Conservation (phyloP, 2,797 vertebrate genomes). For the Arrhamphus sclerolepis region DNA sequence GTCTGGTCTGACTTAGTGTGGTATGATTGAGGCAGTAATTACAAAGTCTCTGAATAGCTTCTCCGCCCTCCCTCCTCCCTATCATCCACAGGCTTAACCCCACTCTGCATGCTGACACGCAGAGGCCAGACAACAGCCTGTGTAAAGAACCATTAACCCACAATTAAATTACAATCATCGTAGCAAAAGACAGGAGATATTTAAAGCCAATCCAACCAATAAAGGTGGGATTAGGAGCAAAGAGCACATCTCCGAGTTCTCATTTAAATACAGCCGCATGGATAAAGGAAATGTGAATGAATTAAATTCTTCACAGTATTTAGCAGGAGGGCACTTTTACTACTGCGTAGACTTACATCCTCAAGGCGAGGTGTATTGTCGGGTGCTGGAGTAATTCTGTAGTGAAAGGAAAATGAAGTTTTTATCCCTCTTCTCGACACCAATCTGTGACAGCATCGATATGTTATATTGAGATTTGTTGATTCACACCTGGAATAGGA, state of each 20-base stretch:
- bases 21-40: conserved; percentile 66
- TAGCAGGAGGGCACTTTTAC: conserved; percentile 12
- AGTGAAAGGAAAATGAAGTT: conserved; percentile 12
- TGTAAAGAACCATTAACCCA: conserved; percentile 68
- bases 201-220: conserved; percentile 66
- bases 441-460: conserved; percentile 34
- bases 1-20: conserved; percentile 56
- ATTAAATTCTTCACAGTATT: conserved; percentile 44
- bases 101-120: conserved; percentile 45
- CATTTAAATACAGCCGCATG: conserved; percentile 56
- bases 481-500: conserved; percentile 23
- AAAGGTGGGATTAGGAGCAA: conserved; percentile 61
- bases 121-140: conserved; percentile 51
- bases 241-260: conserved; percentile 50
- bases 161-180: conserved; percentile 73
- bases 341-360: conserved; percentile 27
- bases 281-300: conserved; percentile 56
- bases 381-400: conserved; percentile 7
- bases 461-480: conserved; percentile 11
- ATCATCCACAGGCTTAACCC: conserved; percentile 69
- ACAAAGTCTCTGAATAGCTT: conserved; percentile 62
- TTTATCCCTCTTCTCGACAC: conserved; percentile 15
- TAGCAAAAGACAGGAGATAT: conserved; percentile 68
- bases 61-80: conserved; percentile 59
- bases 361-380: conserved; percentile 30